Base-by-base conservation (phyloP, 2,888 invertebrate genomes). In the Heliconius charithonia region DNA sequence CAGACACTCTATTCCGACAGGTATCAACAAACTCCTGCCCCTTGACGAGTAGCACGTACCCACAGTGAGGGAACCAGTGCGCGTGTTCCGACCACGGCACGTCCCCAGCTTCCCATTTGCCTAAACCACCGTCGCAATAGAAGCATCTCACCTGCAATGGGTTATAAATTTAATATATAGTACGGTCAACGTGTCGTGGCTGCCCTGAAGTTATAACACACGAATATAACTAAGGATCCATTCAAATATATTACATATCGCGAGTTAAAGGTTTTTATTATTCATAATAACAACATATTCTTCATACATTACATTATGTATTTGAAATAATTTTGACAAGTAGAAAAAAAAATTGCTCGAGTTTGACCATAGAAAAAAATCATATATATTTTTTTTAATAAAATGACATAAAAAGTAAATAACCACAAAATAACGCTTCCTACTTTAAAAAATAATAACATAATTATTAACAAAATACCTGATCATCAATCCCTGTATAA, bases 21-120 rank as follows among this genome's bases (percentile, higher is more conserved):
- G 89, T 91, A 78, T 96, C 96, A 4, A 98, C 96, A 88, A 97
- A 99, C 67, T 97, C 96, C 80, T 96, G 96, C 19, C 98, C 98
- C 88, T 98, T 98, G 72, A 97, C 96, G 77, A 98, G 95, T 79
- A 96, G 92, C 27, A 99, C 96, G 89, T 97, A 99, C 13, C 97
- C 97, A 91, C 99, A 99, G 87, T 96, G 96, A 0, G 98, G 97
- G 95, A 98, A 99, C 98, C 98, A 99, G 85, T 97, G 96, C 19
- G 98, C 98, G 93, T 99, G 99, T 88, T 99, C 99, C 76, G 96
- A 96, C 98, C 99, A 99, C 0, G 98, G 98, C 87, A 97, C 97
- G 90, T 99, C 99, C 27, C 96, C 96, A 63, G 96, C 96, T 89
- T 98, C 97, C 99, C 99, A 99, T 88, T 97, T 97, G 83, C 97